Conservation (phyloP, 2,113 vertebrate genomes). For the Aptenodytes patagonicus region DNA sequence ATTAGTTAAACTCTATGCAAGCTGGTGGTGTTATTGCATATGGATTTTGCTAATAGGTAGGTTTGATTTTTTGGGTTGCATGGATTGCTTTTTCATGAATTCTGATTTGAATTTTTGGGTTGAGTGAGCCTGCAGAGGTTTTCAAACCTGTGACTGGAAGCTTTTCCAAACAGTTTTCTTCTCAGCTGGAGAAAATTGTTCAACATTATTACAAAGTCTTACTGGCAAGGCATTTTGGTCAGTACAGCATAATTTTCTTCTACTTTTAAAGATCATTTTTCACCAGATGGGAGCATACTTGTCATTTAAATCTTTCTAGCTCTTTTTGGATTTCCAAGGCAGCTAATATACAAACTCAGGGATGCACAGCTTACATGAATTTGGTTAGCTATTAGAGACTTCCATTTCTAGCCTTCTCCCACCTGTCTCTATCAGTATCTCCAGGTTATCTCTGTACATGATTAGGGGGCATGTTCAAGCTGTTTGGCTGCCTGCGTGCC, state of each 20-base stretch:
- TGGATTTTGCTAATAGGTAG: neutral
- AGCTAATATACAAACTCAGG: neutral
- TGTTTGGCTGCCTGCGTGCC: neutral
- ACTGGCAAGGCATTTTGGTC: neutral
- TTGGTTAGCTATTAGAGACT: neutral
- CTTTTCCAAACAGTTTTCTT: slow-evolving; percentile 13
- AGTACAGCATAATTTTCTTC: neutral
- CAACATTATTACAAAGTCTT: neutral
- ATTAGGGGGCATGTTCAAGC: neutral
- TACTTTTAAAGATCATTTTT: neutral
- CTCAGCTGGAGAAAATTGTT: neutral
- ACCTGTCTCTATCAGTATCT: neutral
- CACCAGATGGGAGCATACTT: slow-evolving; percentile 3
- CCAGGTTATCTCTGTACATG: neutral
- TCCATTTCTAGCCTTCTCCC: neutral
- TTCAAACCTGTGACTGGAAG: neutral
- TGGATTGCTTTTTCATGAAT: neutral
- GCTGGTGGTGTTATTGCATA: neutral
- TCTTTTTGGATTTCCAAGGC: neutral
- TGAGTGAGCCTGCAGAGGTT: neutral
- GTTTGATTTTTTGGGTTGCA: neutral
- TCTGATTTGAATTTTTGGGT: neutral
- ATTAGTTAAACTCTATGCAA: neutral
- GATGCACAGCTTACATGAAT: neutral
- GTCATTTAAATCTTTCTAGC: neutral